A percentile compares a stretch with the other conserved stretches of the same genome.
These are phyloP conservation scores for Acridotheres tristis DNA, from an alignment of 2,797 vertebrate genomes.

Conservation along the genomic window DNA sequence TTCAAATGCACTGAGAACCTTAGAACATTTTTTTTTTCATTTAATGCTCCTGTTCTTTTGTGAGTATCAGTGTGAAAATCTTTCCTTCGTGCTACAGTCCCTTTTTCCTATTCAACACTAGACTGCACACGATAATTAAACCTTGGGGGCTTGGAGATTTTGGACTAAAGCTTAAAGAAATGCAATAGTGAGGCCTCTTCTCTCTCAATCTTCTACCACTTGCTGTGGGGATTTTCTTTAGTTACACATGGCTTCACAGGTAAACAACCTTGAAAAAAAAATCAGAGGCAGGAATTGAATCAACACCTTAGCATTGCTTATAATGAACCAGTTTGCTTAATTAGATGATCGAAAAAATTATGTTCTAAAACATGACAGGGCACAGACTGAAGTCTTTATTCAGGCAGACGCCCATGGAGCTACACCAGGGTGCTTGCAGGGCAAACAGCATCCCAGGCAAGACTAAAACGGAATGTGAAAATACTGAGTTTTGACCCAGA, in stretches of 20 bases:
- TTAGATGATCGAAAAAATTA: conserved; percentile 68
- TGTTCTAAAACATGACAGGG: conserved; percentile 42
- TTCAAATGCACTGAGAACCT: conserved; percentile 26
- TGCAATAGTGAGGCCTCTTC: conserved; percentile 60
- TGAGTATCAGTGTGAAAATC: conserved; percentile 81
- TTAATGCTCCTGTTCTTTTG: conserved; percentile 27
- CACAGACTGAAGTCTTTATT: not conserved
- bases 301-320: conserved; percentile 72
- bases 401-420: not conserved
- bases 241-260: conserved; percentile 91
- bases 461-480: not conserved
- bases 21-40: not conserved
- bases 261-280: conserved; percentile 85
- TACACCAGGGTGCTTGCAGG: not conserved
- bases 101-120: conserved; percentile 80
- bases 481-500: not conserved
- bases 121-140: conserved; percentile 90
- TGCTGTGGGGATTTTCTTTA: conserved; percentile 90
- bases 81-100: conserved; percentile 78
- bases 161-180: conserved; percentile 86
- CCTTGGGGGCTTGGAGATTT: conserved; percentile 83
- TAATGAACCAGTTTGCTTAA: conserved; percentile 78
- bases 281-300: conserved; percentile 83
- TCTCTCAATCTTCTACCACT: conserved; percentile 76
- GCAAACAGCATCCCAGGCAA: not conserved